phyloP scores from a whole-genome alignment of 2,113 vertebrate species.

The Paratilapia polleni region DNA sequence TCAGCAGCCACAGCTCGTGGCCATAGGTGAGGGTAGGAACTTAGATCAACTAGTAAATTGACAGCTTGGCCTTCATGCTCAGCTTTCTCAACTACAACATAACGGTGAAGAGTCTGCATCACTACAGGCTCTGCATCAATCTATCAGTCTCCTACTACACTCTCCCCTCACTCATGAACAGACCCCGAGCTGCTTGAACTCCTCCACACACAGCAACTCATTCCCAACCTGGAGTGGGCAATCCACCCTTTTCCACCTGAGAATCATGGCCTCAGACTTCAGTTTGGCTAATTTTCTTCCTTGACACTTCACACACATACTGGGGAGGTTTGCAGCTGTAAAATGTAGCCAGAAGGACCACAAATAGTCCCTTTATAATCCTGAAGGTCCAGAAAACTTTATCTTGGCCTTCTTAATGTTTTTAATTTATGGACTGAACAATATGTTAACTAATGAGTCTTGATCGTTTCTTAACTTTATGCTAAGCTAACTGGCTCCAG shows the following conservation, averaged over 20 bases:
- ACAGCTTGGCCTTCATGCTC: not conserved
- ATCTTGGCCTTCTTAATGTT: too few species aligned
- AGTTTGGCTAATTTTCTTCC: not conserved
- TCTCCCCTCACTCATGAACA: not conserved
- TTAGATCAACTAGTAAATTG: not conserved
- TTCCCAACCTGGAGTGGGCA: not conserved
- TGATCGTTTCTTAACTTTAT: too few species aligned
- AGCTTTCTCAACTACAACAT: not conserved
- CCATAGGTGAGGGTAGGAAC: not conserved
- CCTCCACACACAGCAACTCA: not conserved
- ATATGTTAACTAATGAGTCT: not conserved
- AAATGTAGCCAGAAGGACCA: not conserved
- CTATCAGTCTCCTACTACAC: not conserved
- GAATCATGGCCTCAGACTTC: fast-evolving
- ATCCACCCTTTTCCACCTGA: not conserved
- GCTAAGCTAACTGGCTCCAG: fast-evolving
- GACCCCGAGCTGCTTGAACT: not conserved
- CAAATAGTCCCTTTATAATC: not conserved
- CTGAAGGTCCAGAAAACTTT: not conserved
- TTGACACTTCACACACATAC: fast-evolving
- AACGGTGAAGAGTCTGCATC: not conserved
- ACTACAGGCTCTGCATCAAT: too few species aligned
- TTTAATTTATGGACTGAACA: too few species aligned
- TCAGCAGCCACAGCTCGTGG: not conserved
- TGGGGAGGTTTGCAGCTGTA: not conserved